Base-by-base conservation (phyloP, 2,797 vertebrate genomes). In the Steatocranus sp. region DNA sequence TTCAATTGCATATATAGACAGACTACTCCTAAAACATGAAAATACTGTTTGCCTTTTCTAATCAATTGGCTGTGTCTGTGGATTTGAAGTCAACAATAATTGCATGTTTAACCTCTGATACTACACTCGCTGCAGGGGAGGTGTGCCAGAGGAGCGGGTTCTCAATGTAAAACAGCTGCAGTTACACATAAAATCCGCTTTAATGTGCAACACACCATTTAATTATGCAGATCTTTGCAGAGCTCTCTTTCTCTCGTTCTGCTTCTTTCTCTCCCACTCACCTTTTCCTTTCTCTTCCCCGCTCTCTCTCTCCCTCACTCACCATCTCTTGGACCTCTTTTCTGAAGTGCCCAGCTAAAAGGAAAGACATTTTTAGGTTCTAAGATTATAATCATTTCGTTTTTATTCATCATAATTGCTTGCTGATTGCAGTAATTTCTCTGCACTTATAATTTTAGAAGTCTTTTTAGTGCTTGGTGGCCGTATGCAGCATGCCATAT, bases 401-500 rank as follows among this genome's bases (percentile, higher is more conserved):
- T 89, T 78, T 89, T 78, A 89, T 89, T 93, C 84, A 73, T 90
- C 82, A 79, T 92, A 90, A 94, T 89, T 87, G 83, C 86, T 38
- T 3, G 1, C 78, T 91, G 92, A 95, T 94, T 93, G 88, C 86
- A 79, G 91, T 92, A 32, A 93, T 93, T 93, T 93, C 48, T 82
- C 14, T 66, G 77, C 82, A 61, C 87, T 92, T 79, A 3, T 87
- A 77, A 81, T 87, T 86, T 79, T 48, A 18, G 49, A 12, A 74
- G 20, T 74, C 48, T 61, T 79, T 87, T 82, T 48, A 82, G 61
- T 3, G 48, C 68, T 76, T 2, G 81, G 56, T 46, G 74, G 73
- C 53, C 63, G 1, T 77, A 38, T 9, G 14, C 48, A 5, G 15
- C 76, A 49, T 3, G 18, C 78, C 36, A 20, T 76, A 53, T 81